Conservation (phyloP, 2,888 invertebrate genomes). For the Epirrhoe tristata region DNA sequence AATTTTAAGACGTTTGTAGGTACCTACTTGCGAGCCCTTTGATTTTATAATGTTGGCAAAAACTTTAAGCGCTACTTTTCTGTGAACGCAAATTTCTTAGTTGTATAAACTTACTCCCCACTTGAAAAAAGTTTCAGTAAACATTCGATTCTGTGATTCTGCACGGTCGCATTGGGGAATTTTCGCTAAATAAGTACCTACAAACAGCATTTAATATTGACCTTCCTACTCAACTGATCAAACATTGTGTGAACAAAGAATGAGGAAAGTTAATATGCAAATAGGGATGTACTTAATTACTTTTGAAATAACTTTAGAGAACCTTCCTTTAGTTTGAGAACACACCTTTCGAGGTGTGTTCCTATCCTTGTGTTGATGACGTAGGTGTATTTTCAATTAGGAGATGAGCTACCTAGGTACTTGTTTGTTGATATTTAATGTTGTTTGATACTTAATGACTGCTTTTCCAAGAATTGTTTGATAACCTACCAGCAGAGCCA, state of each 20-base stretch:
- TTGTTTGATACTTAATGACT: neutral
- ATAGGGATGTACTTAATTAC: constrained; percentile 30
- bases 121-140: neutral
- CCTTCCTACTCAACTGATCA: constrained; percentile 26
- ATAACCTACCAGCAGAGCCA: neutral
- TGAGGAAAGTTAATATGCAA: constrained; percentile 46
- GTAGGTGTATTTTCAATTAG: no score
- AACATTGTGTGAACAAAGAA: constrained; percentile 42
- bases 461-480: constrained; percentile 1
- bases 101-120: neutral
- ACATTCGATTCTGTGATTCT: neutral
- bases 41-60: constrained; percentile 60
- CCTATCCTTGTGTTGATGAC: neutral
- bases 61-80: constrained; percentile 28
- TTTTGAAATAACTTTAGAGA: constrained; percentile 24
- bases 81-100: neutral
- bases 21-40: constrained; percentile 76
- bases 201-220: constrained; percentile 19
- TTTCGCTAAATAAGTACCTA: neutral
- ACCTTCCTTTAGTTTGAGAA: neutral
- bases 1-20: constrained; percentile 80
- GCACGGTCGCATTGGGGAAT: neutral
- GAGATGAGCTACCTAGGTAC: neutral
- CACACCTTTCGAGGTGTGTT: neutral
- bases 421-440: neutral